phyloP scores from a whole-genome alignment of 2,888 invertebrate genomes.

The Drosophila picticornis region DNA sequence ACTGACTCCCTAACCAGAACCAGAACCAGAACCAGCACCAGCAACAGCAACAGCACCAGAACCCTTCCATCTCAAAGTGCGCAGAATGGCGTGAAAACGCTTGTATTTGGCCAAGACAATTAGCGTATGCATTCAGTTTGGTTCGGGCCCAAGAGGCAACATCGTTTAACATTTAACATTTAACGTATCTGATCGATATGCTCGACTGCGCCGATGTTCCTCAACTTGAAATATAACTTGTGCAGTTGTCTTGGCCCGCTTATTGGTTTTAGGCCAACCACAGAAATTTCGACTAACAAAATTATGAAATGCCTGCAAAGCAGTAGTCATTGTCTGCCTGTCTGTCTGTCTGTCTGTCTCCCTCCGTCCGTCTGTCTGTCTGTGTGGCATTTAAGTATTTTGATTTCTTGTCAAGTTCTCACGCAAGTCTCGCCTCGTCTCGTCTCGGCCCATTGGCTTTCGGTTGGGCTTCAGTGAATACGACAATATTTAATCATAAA shows the following conservation, averaged over 20 bases:
- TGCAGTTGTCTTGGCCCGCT: conserved; percentile 16
- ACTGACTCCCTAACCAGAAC: conserved; percentile 21
- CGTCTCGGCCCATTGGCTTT: conserved; percentile 61
- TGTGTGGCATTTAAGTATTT: conserved; percentile 46
- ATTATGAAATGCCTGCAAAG: conserved; percentile 51
- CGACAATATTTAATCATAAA: conserved; percentile 71
- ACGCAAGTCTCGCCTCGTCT: conserved; percentile 31
- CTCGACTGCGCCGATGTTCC: conserved; percentile 26
- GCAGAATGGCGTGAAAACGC: conserved; percentile 79
- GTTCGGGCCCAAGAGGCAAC: conserved; percentile 25
- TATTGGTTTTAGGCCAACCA: conserved; percentile 38
- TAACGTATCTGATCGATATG: background rate
- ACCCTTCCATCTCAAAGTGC: conserved; percentile 49
- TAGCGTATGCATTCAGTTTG: conserved; percentile 41
- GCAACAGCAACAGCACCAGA: background rate
- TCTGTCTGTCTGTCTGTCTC: background rate
- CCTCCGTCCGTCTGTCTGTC: conserved; percentile 11
- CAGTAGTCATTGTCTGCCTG: conserved; percentile 5
- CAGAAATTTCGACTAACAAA: conserved; percentile 39
- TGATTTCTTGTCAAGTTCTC: conserved; percentile 62
- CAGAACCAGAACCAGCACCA: conserved; percentile 4
- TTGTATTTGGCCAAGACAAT: conserved; percentile 78
- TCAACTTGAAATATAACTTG: conserved; percentile 4
- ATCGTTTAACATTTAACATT: conserved; percentile 34
- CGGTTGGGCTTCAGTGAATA: conserved; percentile 68